These are phyloP conservation scores for Strongylocentrotus purpuratus DNA, from an alignment of 35 echinoderm and acorn worm species.

Conservation along the genomic window DNA sequence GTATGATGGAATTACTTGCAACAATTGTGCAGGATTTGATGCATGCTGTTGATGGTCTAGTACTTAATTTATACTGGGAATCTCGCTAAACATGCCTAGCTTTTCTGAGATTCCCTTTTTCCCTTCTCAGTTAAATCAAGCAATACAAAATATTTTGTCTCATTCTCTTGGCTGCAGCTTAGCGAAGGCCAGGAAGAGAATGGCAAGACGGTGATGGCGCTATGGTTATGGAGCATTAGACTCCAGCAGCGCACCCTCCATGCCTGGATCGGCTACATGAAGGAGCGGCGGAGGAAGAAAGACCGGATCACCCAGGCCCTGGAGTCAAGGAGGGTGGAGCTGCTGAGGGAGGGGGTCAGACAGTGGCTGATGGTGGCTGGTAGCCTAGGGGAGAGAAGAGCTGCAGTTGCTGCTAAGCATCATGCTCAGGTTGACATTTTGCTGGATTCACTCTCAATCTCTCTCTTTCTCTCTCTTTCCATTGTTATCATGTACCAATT, in stretches of 20 bases:
- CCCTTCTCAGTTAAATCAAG: too few species aligned
- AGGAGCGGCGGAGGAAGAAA: slow-evolving; percentile 74
- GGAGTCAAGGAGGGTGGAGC: slow-evolving; percentile 59
- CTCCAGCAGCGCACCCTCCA: slow-evolving; percentile 75
- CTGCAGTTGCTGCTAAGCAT: slow-evolving; percentile 56
- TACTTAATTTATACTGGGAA: too few species aligned
- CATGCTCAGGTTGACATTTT: slow-evolving; percentile 68
- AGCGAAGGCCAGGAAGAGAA: slow-evolving; percentile 53
- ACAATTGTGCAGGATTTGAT: too few species aligned
- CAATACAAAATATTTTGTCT: too few species aligned
- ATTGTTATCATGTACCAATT: too few species aligned
- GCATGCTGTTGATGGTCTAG: too few species aligned
- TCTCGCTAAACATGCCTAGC: too few species aligned
- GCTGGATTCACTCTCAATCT: not conserved
- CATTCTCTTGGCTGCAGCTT: slow-evolving; percentile 44
- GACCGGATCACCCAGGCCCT: slow-evolving; percentile 69
- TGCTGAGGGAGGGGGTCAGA: slow-evolving; percentile 75
- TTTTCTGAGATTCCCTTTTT: too few species aligned
- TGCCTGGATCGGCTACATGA: slow-evolving; percentile 69
- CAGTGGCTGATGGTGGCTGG: slow-evolving; percentile 76
- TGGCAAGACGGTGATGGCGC: slow-evolving; percentile 63
- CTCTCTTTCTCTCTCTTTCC: too few species aligned
- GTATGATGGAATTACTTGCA: too few species aligned
- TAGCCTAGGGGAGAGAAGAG: slow-evolving; percentile 61
- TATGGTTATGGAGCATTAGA: slow-evolving; percentile 95